phyloP scores from a whole-genome alignment of 2,113 vertebrate genomes.

The Vidua macroura region DNA sequence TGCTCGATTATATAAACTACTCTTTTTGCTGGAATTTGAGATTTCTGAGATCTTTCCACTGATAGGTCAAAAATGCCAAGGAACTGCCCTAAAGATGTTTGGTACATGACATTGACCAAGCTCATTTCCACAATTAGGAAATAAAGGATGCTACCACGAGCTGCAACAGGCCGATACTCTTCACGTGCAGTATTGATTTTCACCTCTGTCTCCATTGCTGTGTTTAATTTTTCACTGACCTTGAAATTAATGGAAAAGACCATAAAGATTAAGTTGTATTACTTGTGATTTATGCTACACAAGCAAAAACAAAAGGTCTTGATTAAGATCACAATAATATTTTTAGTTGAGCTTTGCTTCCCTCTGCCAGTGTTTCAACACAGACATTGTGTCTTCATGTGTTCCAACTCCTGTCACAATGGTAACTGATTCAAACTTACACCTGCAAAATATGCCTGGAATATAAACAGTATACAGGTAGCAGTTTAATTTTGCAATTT shows the following conservation, averaged over 20 bases:
- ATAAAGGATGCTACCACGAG: constrained; percentile 84
- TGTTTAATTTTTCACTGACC: constrained; percentile 82
- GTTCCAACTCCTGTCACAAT: neutral
- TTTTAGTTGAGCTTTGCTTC: neutral
- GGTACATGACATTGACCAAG: constrained; percentile 85
- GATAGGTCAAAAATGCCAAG: constrained; percentile 82
- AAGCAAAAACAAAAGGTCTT: neutral
- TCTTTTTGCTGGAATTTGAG: constrained; percentile 79
- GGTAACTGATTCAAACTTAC: neutral
- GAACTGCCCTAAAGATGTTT: constrained; percentile 83
- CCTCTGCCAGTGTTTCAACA: neutral
- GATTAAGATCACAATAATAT: neutral
- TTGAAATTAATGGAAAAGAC: constrained; percentile 53
- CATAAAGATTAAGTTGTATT: neutral
- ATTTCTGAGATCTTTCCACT: constrained; percentile 74
- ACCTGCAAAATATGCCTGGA: neutral
- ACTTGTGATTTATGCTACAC: neutral
- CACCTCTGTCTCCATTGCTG: constrained; percentile 80
- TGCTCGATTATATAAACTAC: constrained; percentile 76
- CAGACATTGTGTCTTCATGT: neutral
- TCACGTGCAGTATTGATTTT: constrained; percentile 84
- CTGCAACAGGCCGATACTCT: constrained; percentile 83
- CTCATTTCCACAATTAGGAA: constrained; percentile 88
- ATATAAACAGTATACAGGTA: neutral
- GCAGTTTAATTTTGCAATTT: neutral